Conservation (phyloP, 1,140 invertebrate species). For the Listronotus oregonensis region DNA sequence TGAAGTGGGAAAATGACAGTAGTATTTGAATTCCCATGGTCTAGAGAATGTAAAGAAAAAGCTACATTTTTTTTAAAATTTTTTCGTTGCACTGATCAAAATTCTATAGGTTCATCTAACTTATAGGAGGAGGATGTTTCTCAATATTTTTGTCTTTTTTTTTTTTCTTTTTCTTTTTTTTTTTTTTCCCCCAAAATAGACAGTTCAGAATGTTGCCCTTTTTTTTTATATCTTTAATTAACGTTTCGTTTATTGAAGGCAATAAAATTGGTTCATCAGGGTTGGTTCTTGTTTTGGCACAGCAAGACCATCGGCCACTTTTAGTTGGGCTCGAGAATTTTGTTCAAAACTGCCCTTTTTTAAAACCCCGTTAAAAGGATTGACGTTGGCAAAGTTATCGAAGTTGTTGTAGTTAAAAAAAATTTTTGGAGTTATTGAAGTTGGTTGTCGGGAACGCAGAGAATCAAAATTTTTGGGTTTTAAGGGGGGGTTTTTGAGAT, state of each 20-base stretch:
- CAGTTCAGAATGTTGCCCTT: constrained; percentile 30
- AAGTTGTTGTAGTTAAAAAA: constrained; percentile 18
- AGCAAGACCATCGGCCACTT: not conserved
- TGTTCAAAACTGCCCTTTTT: not conserved
- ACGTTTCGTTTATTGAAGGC: too few species aligned
- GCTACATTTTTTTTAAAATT: constrained; percentile 47
- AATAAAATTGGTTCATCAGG: not conserved
- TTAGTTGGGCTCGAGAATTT: constrained; percentile 28
- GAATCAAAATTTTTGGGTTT: constrained; percentile 31
- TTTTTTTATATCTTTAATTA: constrained; percentile 3
- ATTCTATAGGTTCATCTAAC: constrained; percentile 46
- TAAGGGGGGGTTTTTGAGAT: constrained; percentile 40
- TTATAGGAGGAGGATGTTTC: constrained; percentile 60
- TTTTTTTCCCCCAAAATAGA: constrained; percentile 20
- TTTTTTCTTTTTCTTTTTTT: constrained; percentile 29
- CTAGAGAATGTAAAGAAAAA: constrained; percentile 47
- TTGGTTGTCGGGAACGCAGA: not conserved
- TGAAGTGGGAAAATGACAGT: constrained; percentile 57
- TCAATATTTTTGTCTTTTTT: constrained; percentile 8
- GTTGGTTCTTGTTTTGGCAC: constrained; percentile 1
- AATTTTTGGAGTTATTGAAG: not conserved
- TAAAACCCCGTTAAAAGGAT: constrained; percentile 23
- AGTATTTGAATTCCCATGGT: constrained; percentile 54
- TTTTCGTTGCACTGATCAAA: constrained; percentile 48
- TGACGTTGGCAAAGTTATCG: constrained; percentile 9